Evolutionary conservation across 64 coral and sea anemone genomes (phyloP).

Genomic region (Cladopsammia gracilis): DNA sequence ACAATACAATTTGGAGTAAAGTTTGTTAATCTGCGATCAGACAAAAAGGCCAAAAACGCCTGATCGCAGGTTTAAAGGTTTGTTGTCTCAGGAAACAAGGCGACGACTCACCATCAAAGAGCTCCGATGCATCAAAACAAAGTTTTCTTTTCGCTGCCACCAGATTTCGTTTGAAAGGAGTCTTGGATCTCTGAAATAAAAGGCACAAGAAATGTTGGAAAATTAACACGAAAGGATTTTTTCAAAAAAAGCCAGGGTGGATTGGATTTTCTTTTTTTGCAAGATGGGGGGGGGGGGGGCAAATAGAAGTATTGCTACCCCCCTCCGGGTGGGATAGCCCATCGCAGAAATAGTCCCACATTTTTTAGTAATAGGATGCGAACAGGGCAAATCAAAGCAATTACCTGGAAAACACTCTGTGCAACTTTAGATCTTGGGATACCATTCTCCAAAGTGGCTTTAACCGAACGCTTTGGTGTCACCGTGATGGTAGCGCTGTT

Average conservation of each 20-base stretch:
- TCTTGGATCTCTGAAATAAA: constrained; percentile 24
- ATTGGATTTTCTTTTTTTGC: too few species aligned
- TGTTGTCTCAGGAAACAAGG: too few species aligned
- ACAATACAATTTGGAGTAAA: too few species aligned
- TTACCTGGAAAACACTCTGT: constrained; percentile 42
- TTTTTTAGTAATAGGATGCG: too few species aligned
- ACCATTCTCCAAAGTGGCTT: not conserved
- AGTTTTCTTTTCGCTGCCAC: constrained; percentile 29
- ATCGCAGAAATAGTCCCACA: too few species aligned
- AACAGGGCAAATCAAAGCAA: not conserved
- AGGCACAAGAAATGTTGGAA: not conserved
- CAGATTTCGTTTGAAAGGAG: constrained; percentile 8
- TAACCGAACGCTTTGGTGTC: constrained; percentile 4
- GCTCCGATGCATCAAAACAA: constrained; percentile 25
- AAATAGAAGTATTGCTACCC: too few species aligned
- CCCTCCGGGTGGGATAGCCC: too few species aligned
- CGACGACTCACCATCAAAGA: constrained; percentile 18
- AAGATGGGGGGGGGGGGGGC: too few species aligned
- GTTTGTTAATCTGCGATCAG: too few species aligned
- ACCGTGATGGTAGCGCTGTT: not conserved
- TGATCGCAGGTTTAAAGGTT: too few species aligned
- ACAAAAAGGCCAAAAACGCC: too few species aligned
- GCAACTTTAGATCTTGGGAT: constrained; percentile 33
- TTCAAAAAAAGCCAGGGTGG: too few species aligned
- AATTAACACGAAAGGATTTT: not conserved